Evolutionary conservation across 2,797 vertebrate genomes (phyloP).

Genomic region (Mycteria americana): DNA sequence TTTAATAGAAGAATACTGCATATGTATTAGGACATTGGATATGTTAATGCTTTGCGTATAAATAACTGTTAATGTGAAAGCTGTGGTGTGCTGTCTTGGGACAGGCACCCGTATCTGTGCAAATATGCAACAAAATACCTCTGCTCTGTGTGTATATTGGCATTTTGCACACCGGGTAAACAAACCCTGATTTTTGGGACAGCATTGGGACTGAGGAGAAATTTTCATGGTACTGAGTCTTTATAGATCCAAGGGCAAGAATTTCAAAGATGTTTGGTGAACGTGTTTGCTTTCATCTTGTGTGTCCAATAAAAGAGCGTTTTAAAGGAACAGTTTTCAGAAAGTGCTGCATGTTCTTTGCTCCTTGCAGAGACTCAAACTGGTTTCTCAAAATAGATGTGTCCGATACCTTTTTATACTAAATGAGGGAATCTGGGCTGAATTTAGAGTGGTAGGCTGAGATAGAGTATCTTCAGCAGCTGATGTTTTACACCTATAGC

Average conservation of each 20-base stretch:
- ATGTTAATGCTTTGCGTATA: no score
- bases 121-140: no score
- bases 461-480: not conserved
- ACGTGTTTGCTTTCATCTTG: not conserved
- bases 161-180: no score
- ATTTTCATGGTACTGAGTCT: not conserved
- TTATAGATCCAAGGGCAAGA: not conserved
- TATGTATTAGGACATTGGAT: no score
- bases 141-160: no score
- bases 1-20: no score
- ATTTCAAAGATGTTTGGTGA: not conserved
- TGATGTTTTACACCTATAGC: not conserved
- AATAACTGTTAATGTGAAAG: no score
- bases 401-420: not conserved
- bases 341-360: not conserved
- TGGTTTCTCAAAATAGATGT: not conserved
- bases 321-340: not conserved
- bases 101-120: no score
- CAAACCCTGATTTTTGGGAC: no score
- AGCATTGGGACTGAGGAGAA: not conserved
- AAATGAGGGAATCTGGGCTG: not conserved
- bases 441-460: not conserved
- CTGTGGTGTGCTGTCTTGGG: no score
- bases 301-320: fast-evolving
- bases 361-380: not conserved